Evolutionary conservation across 2,797 vertebrate genomes (phyloP), one percentile per base, ranked within the genome.

Genomic region (Tapera naevia): DNA sequence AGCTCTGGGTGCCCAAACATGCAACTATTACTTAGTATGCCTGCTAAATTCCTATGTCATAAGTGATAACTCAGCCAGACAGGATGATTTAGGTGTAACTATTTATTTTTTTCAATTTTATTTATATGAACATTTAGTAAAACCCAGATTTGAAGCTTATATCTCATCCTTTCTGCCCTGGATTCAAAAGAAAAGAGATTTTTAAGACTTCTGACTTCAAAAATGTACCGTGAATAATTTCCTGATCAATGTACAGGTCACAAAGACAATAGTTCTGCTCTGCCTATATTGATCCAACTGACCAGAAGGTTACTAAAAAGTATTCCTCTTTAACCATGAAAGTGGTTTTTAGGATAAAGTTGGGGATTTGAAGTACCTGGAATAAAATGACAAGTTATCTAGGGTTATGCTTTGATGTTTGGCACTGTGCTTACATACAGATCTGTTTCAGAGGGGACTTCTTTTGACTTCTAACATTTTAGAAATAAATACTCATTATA

Each of bases 21-120:
- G 93, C 96, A 98, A 93, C 94, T 97, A 93, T 97, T 97, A 97
- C 87, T 96, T 97, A 91, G 94, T 97, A 97, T 93, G 89, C 93
- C 95, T 95, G 81, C 95, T 97, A 92, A 98, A 98, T 98, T 97
- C 97, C 96, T 95, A 50, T 98, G 97, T 97, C 93, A 85, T 97
- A 97, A 93, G 61, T 88, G 53, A 86, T 96, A 95, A 93, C 67
- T 87, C 76, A 71, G 93, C 88, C 92, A 96, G 97, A 96, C 92
- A 80, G n/a, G 69, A 95, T 96, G 93, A 96, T 96, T 97, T 97
- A 97, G 91, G 71, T 96, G 37, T 97, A 97, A 97, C 57, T 97
- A 94, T 91, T 87, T 80, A 89, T 19, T 21, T 25, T 64, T 57
- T 61, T 79, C 72, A 4, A 91, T 94, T 88, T 57, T 60, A 78